Conservation (phyloP, 2,113 vertebrate genomes). For the Cricetomys ansorgei region DNA sequence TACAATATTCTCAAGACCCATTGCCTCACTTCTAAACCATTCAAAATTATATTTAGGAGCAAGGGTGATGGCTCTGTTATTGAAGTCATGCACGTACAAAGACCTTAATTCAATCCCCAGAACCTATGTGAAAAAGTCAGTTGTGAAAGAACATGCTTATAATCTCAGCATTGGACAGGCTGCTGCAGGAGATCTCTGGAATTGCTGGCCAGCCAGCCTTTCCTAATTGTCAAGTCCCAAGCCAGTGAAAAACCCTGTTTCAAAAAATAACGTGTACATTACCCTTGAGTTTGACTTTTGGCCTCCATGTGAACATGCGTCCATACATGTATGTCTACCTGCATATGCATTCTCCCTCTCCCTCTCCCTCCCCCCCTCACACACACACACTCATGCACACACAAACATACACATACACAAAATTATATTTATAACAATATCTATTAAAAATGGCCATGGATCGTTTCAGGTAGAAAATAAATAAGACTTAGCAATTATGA, state of each 20-base stretch:
- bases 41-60: neutral
- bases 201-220: neutral
- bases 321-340: neutral
- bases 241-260: neutral
- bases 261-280: neutral
- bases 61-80: neutral
- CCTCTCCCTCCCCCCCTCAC: too few relatives aligned
- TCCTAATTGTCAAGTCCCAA: neutral
- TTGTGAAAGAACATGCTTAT: too few relatives aligned
- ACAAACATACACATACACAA: neutral
- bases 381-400: neutral
- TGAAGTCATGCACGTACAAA: neutral
- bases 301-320: neutral
- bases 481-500: constrained; percentile 10
- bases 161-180: neutral
- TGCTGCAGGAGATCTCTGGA: neutral
- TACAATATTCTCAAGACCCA: neutral
- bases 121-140: neutral
- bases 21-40: neutral
- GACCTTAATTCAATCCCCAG: neutral
- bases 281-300: too few relatives aligned
- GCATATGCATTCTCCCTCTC: too few relatives aligned
- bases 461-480: constrained; percentile 33
- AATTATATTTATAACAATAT: neutral
- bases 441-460: neutral